phyloP scores from a whole-genome alignment of 2,888 invertebrate genomes.

The Protodeltote pygarga region DNA sequence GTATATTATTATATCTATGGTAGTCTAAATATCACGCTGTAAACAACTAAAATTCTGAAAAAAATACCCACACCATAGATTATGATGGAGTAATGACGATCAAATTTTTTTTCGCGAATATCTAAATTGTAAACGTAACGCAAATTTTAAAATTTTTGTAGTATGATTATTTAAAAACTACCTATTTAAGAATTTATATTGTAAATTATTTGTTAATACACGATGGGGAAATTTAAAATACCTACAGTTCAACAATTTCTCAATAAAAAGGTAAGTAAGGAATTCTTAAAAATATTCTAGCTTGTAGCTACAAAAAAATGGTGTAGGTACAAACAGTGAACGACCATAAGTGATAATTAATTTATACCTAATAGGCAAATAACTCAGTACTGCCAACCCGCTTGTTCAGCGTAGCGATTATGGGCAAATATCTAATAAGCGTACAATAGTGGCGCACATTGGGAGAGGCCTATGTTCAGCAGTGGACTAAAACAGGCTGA shows the following conservation, averaged over 20 bases:
- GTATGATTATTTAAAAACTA: conserved; percentile 12
- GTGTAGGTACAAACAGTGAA: too few relatives aligned
- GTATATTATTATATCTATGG: too few relatives aligned
- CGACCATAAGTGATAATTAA: too few relatives aligned
- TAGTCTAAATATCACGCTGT: too few relatives aligned
- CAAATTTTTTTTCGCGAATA: neutral
- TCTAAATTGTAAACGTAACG: conserved; percentile 12
- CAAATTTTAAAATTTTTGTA: conserved; percentile 22
- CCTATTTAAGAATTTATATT: conserved; percentile 6
- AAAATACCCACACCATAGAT: neutral
- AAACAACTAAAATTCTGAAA: too few relatives aligned
- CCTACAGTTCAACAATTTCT: conserved; percentile 68
- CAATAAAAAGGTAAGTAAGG: conserved; percentile 64
- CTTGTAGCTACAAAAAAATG: neutral
- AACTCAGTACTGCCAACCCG: too few relatives aligned
- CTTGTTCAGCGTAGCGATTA: too few relatives aligned
- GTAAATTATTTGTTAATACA: conserved; percentile 45
- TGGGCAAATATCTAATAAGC: too few relatives aligned
- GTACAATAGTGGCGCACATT: too few relatives aligned
- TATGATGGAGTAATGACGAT: neutral
- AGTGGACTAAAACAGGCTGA: too few relatives aligned
- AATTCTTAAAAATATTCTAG: neutral
- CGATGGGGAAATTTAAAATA: conserved; percentile 71
- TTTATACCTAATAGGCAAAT: too few relatives aligned
- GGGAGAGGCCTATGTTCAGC: too few relatives aligned